phyloP scores from a whole-genome alignment of 2,113 vertebrate species.

The Isichthys henryi region DNA sequence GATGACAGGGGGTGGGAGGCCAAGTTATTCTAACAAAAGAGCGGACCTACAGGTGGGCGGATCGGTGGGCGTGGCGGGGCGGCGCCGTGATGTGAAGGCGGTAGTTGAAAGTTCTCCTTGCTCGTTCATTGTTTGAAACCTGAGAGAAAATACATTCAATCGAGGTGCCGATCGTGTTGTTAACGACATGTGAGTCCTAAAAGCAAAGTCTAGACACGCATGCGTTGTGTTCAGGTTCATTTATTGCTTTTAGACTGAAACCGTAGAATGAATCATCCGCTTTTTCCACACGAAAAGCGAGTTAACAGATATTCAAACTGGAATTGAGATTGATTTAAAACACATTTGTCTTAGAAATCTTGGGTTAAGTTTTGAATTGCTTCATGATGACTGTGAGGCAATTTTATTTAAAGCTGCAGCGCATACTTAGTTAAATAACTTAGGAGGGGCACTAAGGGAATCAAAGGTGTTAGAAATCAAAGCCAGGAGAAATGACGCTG shows the following conservation, averaged over 20 bases:
- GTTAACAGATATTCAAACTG: neutral
- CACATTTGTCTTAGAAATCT: neutral
- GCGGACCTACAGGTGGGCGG: neutral
- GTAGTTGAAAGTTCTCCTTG: neutral
- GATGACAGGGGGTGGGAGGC: conserved; percentile 25
- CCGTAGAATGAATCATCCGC: neutral
- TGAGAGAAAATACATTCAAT: neutral
- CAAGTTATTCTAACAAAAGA: neutral
- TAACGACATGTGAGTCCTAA: neutral
- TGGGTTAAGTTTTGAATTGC: neutral
- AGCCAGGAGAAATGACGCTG: neutral
- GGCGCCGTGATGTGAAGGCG: too few species aligned
- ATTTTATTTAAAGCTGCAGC: neutral
- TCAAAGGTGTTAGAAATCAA: neutral
- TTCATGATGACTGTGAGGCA: neutral
- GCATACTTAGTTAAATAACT: neutral
- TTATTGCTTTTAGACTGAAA: neutral
- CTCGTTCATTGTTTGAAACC: neutral
- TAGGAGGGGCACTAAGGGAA: neutral
- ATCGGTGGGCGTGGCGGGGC: neutral
- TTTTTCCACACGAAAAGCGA: neutral
- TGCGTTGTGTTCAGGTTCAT: neutral
- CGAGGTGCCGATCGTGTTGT: neutral
- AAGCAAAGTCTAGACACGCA: neutral
- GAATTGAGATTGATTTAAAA: neutral